phyloP scores from a whole-genome alignment of 2,888 invertebrate genomes.

The Orthosia gracilis region DNA sequence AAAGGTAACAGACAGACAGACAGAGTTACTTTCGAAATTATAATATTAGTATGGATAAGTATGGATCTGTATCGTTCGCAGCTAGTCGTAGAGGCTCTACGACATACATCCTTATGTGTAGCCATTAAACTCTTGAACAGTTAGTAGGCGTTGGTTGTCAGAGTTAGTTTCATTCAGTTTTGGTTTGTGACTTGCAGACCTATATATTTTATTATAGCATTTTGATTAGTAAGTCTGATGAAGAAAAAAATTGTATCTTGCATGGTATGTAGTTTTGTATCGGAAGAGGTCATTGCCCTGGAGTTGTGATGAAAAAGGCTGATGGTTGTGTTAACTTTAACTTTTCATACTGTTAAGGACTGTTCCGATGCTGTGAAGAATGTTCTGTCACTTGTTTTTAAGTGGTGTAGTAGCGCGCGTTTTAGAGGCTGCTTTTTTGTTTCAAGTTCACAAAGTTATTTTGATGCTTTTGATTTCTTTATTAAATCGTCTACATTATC shows the following conservation, averaged over 20 bases:
- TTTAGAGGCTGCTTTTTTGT: too few species aligned
- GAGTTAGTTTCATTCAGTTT: neutral
- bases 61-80: constrained; percentile 24
- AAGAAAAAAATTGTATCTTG: too few species aligned
- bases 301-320: neutral
- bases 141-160: neutral
- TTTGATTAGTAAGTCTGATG: neutral
- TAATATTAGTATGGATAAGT: too few species aligned
- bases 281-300: neutral
- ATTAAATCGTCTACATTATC: too few species aligned
- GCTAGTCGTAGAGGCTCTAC: constrained; percentile 29
- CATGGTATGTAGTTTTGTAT: neutral
- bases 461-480: too few species aligned
- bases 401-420: too few species aligned
- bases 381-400: neutral
- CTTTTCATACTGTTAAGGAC: neutral
- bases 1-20: too few species aligned
- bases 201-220: neutral
- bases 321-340: too few species aligned
- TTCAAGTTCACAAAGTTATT: too few species aligned
- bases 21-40: too few species aligned
- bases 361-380: neutral
- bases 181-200: neutral
- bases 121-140: constrained; percentile 8
- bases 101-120: neutral